Evolutionary conservation across 1,140 invertebrate species (phyloP).

Genomic region (Aleiodes sp.): DNA sequence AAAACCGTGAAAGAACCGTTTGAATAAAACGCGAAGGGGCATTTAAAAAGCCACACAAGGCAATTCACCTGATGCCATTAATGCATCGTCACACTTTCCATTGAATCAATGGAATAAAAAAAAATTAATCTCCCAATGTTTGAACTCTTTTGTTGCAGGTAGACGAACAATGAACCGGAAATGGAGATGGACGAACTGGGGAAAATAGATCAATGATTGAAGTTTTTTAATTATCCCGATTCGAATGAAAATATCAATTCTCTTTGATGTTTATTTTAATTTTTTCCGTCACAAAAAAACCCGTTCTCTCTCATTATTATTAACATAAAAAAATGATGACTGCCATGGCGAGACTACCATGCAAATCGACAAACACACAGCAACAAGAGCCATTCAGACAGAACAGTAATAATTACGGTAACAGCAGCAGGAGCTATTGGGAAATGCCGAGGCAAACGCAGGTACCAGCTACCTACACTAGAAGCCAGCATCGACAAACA

Average conservation of each 20-base stretch:
- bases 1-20: background rate
- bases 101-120: background rate
- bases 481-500: slow-evolving; percentile 55
- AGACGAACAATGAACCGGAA: background rate
- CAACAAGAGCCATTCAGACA: slow-evolving; percentile 55
- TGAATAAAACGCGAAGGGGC: background rate
- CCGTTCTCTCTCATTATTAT: too few relatives aligned
- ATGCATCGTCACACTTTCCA: background rate
- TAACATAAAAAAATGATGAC: slow-evolving; percentile 59
- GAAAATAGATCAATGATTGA: background rate
- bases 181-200: background rate
- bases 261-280: too few relatives aligned
- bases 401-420: slow-evolving; percentile 33
- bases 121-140: background rate
- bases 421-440: slow-evolving; percentile 53
- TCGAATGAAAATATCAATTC: too few relatives aligned
- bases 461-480: slow-evolving; percentile 50
- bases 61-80: background rate
- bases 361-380: slow-evolving; percentile 54
- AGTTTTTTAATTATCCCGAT: too few relatives aligned
- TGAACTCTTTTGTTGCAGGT: background rate
- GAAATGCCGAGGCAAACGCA: slow-evolving; percentile 56
- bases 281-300: too few relatives aligned
- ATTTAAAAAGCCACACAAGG: background rate
- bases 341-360: slow-evolving; percentile 64